phyloP scores from a whole-genome alignment of 2,888 invertebrate species.

The Calephelis perditalis region DNA sequence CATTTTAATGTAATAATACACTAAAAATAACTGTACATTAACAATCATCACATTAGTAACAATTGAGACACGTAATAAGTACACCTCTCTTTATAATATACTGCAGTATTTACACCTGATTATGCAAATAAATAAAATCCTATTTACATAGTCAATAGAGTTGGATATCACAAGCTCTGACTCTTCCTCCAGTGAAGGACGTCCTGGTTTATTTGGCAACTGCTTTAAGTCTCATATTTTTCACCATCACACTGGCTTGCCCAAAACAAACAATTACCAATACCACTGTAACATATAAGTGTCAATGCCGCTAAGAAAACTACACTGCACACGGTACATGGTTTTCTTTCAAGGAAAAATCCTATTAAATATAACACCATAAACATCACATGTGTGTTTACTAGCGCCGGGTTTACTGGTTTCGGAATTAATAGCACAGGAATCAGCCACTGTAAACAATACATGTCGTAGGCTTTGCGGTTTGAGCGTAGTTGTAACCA shows the following conservation, averaged over 20 bases:
- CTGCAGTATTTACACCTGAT: constrained; percentile 23
- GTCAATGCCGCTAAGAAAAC: constrained; percentile 96
- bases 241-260: constrained; percentile 86
- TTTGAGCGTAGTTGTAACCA: constrained; percentile 2
- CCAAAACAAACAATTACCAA: constrained; percentile 97
- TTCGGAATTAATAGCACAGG: constrained; percentile 98
- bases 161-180: constrained; percentile 6
- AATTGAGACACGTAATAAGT: constrained; percentile 52
- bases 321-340: constrained; percentile 97
- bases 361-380: constrained; percentile 97
- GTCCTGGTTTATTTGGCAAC: constrained; percentile 39
- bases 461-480: constrained; percentile 79
- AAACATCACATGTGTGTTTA: constrained; percentile 98
- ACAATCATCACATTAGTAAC: constrained; percentile 51
- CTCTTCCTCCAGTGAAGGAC: constrained; percentile 18
- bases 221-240: constrained; percentile 72
- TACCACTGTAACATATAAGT: constrained; percentile 96
- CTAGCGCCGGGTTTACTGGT: constrained; percentile 96
- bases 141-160: constrained; percentile 52
- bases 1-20: constrained; percentile 23
- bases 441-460: constrained; percentile 98
- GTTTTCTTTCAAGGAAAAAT: constrained; percentile 96
- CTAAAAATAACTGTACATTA: constrained; percentile 58
- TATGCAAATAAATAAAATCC: constrained; percentile 38
- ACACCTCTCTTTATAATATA: constrained; percentile 45